A percentile compares a stretch with the other conserved stretches of the same genome.
These are phyloP conservation scores for Synergus japonicus DNA, from an alignment of 2,888 invertebrate species.

Conservation along the genomic window DNA sequence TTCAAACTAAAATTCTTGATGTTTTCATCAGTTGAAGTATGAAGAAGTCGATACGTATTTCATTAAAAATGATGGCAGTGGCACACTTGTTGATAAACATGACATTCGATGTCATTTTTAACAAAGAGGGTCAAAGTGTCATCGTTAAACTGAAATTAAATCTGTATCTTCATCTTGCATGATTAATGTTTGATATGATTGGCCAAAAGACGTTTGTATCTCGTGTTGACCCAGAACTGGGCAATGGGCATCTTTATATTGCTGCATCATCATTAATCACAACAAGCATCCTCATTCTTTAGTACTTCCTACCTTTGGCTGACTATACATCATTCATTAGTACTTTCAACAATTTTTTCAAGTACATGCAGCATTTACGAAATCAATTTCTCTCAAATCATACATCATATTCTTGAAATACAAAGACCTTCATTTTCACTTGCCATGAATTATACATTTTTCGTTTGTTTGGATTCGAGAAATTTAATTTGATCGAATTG, in stretches of 20 bases:
- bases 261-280: conserved; percentile 7
- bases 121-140: neutral
- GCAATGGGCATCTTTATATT: neutral
- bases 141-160: neutral
- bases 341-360: neutral
- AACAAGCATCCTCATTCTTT: conserved; percentile 7
- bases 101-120: neutral
- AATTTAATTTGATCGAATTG: neutral
- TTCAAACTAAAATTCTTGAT: no score
- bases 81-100: neutral
- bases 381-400: neutral
- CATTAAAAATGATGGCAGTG: neutral
- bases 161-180: neutral
- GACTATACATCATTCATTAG: neutral
- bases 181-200: neutral
- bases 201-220: neutral
- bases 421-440: neutral
- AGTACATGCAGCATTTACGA: neutral
- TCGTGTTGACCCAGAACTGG: neutral
- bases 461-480: neutral
- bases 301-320: neutral
- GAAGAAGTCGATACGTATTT: no score
- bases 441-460: neutral
- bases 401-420: neutral
- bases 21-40: no score